These are phyloP conservation scores for Ornithorhynchus anatinus DNA, from an alignment of 2,113 vertebrate species.

Conservation along the genomic window DNA sequence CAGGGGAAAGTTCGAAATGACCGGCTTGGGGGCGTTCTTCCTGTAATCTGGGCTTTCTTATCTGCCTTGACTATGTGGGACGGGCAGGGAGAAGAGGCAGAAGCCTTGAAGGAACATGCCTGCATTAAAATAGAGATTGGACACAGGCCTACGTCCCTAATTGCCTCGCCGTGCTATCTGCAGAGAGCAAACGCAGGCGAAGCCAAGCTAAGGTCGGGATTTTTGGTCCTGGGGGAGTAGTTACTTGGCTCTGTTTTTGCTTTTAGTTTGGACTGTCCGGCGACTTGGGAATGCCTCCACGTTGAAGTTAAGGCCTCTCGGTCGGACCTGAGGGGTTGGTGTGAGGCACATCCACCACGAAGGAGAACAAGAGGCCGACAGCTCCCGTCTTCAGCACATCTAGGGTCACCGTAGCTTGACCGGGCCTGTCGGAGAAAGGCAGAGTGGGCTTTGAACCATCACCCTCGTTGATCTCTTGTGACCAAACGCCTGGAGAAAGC, in stretches of 20 bases:
- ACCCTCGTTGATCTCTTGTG: not conserved
- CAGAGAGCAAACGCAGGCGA: slow-evolving; percentile 3
- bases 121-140: not conserved
- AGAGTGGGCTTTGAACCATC: slow-evolving; percentile 25
- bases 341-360: no score
- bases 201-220: no score
- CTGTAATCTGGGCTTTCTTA: no score
- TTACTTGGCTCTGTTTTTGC: slow-evolving; percentile 48
- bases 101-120: not conserved
- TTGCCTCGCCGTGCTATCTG: not conserved
- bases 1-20: no score
- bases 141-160: not conserved
- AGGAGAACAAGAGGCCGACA: slow-evolving; percentile 36
- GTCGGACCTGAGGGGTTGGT: no score
- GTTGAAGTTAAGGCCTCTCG: slow-evolving; percentile 39
- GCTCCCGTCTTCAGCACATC: slow-evolving; percentile 22
- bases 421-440: slow-evolving; percentile 25
- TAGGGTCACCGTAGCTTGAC: slow-evolving; percentile 21
- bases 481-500: slow-evolving; percentile 16
- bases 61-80: no score
- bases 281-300: slow-evolving; percentile 27
- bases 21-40: no score
- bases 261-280: slow-evolving; percentile 45
- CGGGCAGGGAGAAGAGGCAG: no score
- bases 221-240: no score